Evolutionary conservation across 1,140 invertebrate genomes (phyloP).

Genomic region (Eurosta solidaginis): DNA sequence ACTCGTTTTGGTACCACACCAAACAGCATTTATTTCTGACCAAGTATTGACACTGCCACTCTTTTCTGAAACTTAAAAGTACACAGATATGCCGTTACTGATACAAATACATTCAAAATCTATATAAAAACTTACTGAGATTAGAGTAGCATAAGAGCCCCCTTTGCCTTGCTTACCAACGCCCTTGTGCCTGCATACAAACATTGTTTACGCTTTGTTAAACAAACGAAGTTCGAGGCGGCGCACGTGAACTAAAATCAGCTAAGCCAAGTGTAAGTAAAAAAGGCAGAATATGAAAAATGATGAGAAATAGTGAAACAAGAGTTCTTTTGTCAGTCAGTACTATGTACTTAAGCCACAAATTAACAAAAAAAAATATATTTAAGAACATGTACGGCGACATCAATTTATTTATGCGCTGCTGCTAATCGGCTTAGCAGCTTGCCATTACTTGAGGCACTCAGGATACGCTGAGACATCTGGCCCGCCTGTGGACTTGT

Average conservation of each 20-base stretch:
- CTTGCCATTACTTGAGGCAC: neutral
- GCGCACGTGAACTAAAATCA: neutral
- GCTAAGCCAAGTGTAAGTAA: neutral
- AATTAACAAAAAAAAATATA: neutral
- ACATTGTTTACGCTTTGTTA: constrained; percentile 5
- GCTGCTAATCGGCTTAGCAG: constrained; percentile 12
- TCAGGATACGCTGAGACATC: neutral
- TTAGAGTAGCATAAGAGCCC: too few relatives aligned
- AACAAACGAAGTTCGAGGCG: neutral
- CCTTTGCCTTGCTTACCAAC: too few relatives aligned
- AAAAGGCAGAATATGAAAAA: neutral
- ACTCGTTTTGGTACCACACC: too few relatives aligned
- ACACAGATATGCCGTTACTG: too few relatives aligned
- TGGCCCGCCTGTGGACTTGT: neutral
- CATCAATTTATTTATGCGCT: constrained; percentile 17
- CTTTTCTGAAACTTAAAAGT: too few relatives aligned
- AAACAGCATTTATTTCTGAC: too few relatives aligned
- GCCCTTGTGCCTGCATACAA: too few relatives aligned
- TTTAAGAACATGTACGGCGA: neutral
- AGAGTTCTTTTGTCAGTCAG: neutral
- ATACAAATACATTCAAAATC: too few relatives aligned
- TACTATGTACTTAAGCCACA: neutral
- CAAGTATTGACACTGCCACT: too few relatives aligned
- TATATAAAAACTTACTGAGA: too few relatives aligned
- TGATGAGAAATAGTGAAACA: too few relatives aligned